Evolutionary conservation across 2,888 invertebrate species (phyloP).

Genomic region (Spodoptera littoralis): DNA sequence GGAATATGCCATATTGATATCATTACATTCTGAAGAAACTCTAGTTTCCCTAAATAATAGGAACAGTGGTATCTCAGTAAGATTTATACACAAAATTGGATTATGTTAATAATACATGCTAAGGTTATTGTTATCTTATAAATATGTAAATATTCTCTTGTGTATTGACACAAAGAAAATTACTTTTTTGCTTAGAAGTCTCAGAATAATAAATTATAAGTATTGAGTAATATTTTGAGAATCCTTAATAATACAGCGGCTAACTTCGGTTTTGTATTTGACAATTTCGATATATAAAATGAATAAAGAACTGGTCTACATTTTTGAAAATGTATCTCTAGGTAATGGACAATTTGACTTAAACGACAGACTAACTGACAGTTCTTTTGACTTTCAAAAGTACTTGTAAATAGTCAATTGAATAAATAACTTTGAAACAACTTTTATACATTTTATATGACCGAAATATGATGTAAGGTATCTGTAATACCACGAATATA

Average conservation of each 20-base stretch:
- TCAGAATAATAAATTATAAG: neutral
- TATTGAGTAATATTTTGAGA: neutral
- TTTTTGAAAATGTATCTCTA: too few species aligned
- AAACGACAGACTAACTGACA: too few species aligned
- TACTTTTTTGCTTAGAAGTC: neutral
- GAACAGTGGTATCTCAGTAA: too few species aligned
- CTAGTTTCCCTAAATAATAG: too few species aligned
- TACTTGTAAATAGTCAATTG: too few species aligned
- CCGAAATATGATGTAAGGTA: conserved; percentile 14
- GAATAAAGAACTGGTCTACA: neutral
- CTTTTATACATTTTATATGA: conserved; percentile 9
- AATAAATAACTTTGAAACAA: too few species aligned
- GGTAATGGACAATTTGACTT: too few species aligned
- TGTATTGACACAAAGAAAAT: neutral
- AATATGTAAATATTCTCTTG: neutral
- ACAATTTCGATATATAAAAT: conserved; percentile 4
- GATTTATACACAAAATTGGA: too few species aligned
- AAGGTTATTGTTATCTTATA: neutral
- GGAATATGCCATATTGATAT: too few species aligned
- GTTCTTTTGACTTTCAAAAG: too few species aligned
- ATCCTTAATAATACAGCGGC: conserved; percentile 1
- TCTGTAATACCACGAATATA: conserved; percentile 17
- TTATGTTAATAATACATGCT: neutral
- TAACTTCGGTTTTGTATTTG: conserved; percentile 2
- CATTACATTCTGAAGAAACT: too few species aligned